These are phyloP conservation scores for Barnardius zonarius DNA, from an alignment of 2,113 vertebrate species.

Conservation along the genomic window DNA sequence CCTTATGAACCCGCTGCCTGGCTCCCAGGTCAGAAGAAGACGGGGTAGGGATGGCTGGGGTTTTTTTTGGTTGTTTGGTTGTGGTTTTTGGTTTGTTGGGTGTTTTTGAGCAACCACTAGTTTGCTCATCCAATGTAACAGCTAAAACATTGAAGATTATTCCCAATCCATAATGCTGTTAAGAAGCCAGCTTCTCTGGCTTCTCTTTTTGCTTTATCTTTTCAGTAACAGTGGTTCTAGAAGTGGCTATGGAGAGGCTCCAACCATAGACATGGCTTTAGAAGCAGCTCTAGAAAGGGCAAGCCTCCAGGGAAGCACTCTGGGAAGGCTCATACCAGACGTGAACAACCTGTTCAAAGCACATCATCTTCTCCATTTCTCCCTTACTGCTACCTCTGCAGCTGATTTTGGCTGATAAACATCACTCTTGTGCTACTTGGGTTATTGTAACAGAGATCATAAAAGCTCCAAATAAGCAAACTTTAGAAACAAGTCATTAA, in stretches of 20 bases:
- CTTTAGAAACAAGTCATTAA: background rate
- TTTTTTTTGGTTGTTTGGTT: background rate
- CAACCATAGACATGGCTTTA: fast-evolving
- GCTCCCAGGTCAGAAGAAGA: background rate
- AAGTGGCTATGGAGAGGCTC: background rate
- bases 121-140: background rate
- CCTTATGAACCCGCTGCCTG: background rate
- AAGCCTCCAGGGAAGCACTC: background rate
- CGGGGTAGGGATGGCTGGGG: too few species aligned
- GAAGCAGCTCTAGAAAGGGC: background rate
- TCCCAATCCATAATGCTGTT: background rate
- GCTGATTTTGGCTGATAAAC: background rate
- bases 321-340: background rate
- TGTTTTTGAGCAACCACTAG: fast-evolving
- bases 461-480: background rate
- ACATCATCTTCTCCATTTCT: background rate
- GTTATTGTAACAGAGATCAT: background rate
- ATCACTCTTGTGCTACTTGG: background rate
- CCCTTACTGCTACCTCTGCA: background rate
- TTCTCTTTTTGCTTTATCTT: background rate
- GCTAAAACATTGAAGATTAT: background rate
- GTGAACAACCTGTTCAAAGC: background rate
- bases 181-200: background rate
- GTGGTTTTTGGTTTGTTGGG: background rate
- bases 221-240: background rate